Percentiles rank a stretch among this genome's conserved stretches.
phyloP scores from a whole-genome alignment of 2,888 invertebrate species.

The Pteria penguin region DNA sequence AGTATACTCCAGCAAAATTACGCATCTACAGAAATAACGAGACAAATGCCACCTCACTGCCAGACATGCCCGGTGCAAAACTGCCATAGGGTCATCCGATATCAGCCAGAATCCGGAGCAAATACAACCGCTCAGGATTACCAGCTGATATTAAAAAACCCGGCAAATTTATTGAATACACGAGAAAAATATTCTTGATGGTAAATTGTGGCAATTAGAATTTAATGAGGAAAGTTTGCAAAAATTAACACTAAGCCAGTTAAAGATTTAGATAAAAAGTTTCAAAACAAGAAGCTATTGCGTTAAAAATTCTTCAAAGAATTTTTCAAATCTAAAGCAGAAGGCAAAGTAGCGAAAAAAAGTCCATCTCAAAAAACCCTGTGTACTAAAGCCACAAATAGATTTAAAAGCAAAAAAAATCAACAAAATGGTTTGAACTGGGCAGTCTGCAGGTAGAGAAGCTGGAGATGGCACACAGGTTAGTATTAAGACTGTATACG shows the following conservation, averaged over 20 bases:
- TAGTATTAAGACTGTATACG: too few species aligned
- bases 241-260: conserved; percentile 16
- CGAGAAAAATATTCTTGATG: background rate
- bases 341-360: conserved; percentile 16
- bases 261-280: background rate
- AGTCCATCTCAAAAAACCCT: conserved; percentile 30
- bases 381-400: conserved; percentile 21
- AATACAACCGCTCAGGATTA: conserved; percentile 85
- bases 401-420: conserved; percentile 30
- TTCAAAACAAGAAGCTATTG: conserved; percentile 7
- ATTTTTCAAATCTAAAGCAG: conserved; percentile 1
- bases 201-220: background rate
- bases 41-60: conserved; percentile 35
- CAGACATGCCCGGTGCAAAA: conserved; percentile 56
- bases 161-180: conserved; percentile 59
- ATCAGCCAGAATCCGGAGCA: conserved; percentile 78
- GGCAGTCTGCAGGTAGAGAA: conserved; percentile 46
- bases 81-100: conserved; percentile 66
- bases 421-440: conserved; percentile 34
- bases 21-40: too few species aligned
- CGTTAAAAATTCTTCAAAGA: conserved; percentile 16
- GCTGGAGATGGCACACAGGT: conserved; percentile 10
- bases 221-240: conserved; percentile 26
- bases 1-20: too few species aligned
- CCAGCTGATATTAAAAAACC: conserved; percentile 97